Evolutionary conservation across 2,113 vertebrate species (phyloP).

Genomic region (Mesocricetus auratus): DNA sequence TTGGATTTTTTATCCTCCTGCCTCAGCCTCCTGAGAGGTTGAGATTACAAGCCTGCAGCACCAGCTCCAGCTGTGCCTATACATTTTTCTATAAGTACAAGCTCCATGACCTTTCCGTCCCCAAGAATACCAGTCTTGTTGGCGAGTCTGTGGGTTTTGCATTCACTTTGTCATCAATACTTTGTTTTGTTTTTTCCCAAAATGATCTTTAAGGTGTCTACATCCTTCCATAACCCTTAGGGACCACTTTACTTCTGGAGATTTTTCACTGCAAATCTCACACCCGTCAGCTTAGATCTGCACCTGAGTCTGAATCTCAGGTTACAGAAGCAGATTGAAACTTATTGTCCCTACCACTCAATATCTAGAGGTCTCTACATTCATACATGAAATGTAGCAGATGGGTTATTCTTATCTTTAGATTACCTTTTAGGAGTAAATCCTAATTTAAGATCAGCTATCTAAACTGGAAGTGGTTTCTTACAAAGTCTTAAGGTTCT

Average conservation of each 20-base stretch:
- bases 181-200: slow-evolving; percentile 1
- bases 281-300: not conserved
- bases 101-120: not conserved
- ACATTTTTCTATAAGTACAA: not conserved
- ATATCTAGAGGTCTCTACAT: not conserved
- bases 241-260: slow-evolving; percentile 40
- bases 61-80: not conserved
- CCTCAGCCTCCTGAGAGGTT: not conserved
- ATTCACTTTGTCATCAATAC: slow-evolving; percentile 35
- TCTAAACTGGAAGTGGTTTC: not conserved
- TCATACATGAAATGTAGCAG: not conserved
- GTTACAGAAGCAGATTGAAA: not conserved
- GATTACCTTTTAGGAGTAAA: slow-evolving; percentile 16
- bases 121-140: slow-evolving; percentile 21
- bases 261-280: slow-evolving; percentile 29
- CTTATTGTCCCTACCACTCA: not conserved
- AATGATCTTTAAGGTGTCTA: slow-evolving; percentile 36
- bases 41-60: not conserved
- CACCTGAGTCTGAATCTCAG: not conserved
- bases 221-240: not conserved
- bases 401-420: not conserved
- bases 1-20: not conserved
- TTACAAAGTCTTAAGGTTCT: slow-evolving; percentile 32
- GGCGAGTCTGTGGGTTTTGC: slow-evolving; percentile 41
- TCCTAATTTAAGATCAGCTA: slow-evolving; percentile 41